These are phyloP conservation scores for Montipora sp. DNA, from an alignment of 64 coral and sea anemone species.

Conservation along the genomic window DNA sequence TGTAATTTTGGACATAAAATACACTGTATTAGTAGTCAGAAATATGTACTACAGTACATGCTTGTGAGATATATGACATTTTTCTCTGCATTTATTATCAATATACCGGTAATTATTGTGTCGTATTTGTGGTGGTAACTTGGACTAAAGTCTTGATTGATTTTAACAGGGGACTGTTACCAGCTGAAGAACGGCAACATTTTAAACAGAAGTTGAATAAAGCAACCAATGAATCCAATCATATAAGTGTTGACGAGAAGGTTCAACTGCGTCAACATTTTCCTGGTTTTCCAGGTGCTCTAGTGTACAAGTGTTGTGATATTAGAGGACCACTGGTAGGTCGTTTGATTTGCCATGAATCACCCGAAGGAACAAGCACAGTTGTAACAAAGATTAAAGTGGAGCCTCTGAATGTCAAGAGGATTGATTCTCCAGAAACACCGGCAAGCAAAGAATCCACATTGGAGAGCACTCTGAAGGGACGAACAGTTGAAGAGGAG, in stretches of 20 bases:
- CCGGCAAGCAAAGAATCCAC: neutral
- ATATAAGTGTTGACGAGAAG: conserved; percentile 76
- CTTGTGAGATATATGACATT: neutral
- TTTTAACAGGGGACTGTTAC: conserved; percentile 81
- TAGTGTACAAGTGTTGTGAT: conserved; percentile 80
- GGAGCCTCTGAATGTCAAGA: conserved; percentile 28
- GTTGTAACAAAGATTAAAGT: conserved; percentile 81
- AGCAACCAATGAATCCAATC: conserved; percentile 65
- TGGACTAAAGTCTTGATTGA: neutral
- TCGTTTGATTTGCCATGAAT: conserved; percentile 80
- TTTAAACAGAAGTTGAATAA: conserved; percentile 92
- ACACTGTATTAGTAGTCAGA: too few species aligned
- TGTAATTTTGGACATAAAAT: too few species aligned
- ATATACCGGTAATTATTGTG: neutral
- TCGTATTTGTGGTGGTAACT: too few species aligned
- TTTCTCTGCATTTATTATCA: too few species aligned
- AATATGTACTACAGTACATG: too few species aligned
- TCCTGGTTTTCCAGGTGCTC: conserved; percentile 92
- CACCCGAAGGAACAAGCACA: conserved; percentile 70
- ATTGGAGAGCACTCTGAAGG: neutral
- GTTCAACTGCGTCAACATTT: conserved; percentile 86
- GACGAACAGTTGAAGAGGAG: conserved; percentile 13
- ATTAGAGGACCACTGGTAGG: conserved; percentile 77
- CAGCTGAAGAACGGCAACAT: conserved; percentile 87
- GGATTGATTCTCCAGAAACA: neutral